Evolutionary conservation across 2,888 invertebrate genomes (phyloP).

Genomic region (Pyralis farinalis): DNA sequence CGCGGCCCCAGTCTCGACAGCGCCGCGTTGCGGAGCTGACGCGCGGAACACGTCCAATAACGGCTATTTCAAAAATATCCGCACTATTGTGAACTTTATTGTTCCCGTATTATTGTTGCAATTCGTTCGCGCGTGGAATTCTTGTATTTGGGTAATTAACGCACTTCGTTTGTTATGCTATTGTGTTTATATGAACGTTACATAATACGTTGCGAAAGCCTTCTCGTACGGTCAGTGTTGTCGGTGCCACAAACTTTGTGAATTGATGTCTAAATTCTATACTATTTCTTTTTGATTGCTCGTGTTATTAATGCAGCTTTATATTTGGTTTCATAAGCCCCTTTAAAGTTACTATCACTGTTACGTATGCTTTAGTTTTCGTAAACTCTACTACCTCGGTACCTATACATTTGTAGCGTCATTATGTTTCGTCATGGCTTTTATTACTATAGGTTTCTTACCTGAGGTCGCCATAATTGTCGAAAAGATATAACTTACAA

Average conservation of each 20-base stretch:
- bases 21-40: conserved; percentile 40
- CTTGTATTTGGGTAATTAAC: conserved; percentile 28
- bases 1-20: conserved; percentile 42
- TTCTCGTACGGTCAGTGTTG: conserved; percentile 15
- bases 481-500: conserved; percentile 3
- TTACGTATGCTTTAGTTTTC: conserved; percentile 6
- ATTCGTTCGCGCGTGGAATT: conserved; percentile 24
- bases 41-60: conserved; percentile 38
- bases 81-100: conserved; percentile 56
- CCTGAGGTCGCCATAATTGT: conserved; percentile 1
- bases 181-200: conserved; percentile 25
- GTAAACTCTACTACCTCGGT: conserved; percentile 2
- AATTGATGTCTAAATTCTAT: neutral
- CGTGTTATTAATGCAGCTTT: conserved; percentile 3
- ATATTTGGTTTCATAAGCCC: conserved; percentile 7
- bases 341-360: conserved; percentile 4
- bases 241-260: conserved; percentile 7
- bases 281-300: conserved; percentile 8
- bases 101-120: conserved; percentile 41
- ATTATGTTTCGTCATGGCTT: conserved; percentile 8
- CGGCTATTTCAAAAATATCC: conserved; percentile 55
- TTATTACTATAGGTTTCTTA: conserved; percentile 8
- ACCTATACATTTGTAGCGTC: conserved; percentile 4
- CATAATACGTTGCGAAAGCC: conserved; percentile 24
- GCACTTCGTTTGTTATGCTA: conserved; percentile 21